Conservation (phyloP, 2,113 vertebrate genomes). For the Jaculus jaculus region DNA sequence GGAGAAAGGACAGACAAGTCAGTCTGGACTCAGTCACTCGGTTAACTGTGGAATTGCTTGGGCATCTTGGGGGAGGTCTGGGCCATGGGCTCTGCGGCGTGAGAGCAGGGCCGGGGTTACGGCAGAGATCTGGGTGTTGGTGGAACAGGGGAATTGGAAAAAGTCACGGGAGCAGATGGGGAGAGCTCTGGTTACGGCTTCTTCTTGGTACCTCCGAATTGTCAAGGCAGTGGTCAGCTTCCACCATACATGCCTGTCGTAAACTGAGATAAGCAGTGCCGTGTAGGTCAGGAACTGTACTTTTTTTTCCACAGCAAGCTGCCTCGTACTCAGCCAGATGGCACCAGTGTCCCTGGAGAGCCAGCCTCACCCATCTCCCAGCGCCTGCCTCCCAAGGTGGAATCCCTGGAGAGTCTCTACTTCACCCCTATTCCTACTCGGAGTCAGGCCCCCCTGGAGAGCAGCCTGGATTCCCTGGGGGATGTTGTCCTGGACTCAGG, state of each 20-base stretch:
- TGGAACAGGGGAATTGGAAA: not conserved
- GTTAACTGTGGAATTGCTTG: not conserved
- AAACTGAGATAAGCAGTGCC: not conserved
- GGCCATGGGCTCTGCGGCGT: not conserved
- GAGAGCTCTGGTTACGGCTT: not conserved
- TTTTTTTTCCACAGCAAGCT: constrained; percentile 81
- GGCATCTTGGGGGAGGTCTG: not conserved
- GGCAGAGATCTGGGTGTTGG: not conserved
- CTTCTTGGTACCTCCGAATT: not conserved
- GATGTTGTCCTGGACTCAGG: constrained; percentile 84
- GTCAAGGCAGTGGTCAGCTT: not conserved
- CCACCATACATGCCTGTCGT: not conserved
- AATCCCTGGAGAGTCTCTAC: constrained; percentile 92
- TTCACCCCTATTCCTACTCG: constrained; percentile 90
- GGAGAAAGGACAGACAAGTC: not conserved
- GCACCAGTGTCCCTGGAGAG: constrained; percentile 83
- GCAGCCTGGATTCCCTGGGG: constrained; percentile 80
- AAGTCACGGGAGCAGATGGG: not conserved
- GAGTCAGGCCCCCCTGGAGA: constrained; percentile 78
- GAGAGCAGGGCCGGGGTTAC: not conserved
- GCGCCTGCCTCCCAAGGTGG: constrained; percentile 78
- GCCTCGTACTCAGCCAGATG: constrained; percentile 78
- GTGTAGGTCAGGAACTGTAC: not conserved
- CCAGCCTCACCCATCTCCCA: constrained; percentile 84
- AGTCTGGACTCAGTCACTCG: not conserved